Evolutionary conservation across 2,113 vertebrate species (phyloP).

Genomic region (Cranoglanis bouderius): DNA sequence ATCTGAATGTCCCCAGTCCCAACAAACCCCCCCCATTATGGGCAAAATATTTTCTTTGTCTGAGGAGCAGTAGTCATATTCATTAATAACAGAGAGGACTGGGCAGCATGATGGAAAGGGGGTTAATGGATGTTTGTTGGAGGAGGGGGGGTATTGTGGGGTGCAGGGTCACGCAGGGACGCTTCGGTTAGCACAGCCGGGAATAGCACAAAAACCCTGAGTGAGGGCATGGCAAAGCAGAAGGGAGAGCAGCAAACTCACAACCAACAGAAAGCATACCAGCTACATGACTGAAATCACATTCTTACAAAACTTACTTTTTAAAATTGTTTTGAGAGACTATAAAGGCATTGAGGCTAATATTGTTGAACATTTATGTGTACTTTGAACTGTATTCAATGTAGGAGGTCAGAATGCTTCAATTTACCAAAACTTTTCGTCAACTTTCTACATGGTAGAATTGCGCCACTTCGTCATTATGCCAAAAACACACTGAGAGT

Average conservation of each 20-base stretch:
- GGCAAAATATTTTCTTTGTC: conserved; percentile 51
- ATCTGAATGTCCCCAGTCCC: conserved; percentile 67
- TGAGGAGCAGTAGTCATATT: conserved; percentile 24
- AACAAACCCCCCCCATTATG: conserved; percentile 11
- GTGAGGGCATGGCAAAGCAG: not conserved
- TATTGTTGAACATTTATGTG: not conserved
- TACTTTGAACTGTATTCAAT: too few relatives aligned
- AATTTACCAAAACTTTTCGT: not conserved
- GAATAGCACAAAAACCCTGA: conserved; percentile 42
- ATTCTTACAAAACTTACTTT: not conserved
- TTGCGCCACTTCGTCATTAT: not conserved
- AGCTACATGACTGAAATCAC: not conserved
- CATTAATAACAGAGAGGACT: conserved; percentile 35
- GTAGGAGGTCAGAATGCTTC: not conserved
- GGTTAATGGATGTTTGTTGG: conserved; percentile 42
- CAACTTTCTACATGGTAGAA: not conserved
- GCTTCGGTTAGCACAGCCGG: conserved; percentile 53
- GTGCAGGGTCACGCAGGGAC: conserved; percentile 16
- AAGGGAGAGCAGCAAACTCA: not conserved
- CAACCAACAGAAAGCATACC: not conserved
- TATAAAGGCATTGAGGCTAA: not conserved
- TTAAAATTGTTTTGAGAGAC: not conserved
- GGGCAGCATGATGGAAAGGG: conserved; percentile 41
- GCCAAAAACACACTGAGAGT: not conserved
- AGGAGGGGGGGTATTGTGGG: not conserved